phyloP scores from a whole-genome alignment of 1,140 invertebrate species.

The Caenorhabditis elegans region DNA sequence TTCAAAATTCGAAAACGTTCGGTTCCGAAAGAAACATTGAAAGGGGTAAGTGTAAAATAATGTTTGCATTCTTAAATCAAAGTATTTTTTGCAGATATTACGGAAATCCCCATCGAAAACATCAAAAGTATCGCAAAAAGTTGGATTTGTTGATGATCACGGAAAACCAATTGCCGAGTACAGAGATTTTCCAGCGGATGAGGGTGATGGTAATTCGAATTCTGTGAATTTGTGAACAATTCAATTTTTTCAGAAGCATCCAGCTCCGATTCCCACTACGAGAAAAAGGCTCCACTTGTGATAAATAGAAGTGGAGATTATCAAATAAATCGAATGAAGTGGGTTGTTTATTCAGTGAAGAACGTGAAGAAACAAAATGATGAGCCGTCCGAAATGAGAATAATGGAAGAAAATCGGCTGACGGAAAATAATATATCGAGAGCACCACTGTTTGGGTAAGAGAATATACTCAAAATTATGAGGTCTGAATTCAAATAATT shows the following conservation, averaged over 20 bases:
- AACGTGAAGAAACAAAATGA: neutral
- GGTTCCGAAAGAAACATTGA: neutral
- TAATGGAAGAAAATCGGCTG: neutral
- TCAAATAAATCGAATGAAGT: neutral
- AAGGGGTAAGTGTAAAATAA: neutral
- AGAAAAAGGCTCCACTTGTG: too few species aligned
- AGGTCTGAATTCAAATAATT: neutral
- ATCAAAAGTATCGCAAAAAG: neutral
- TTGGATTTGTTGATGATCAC: neutral
- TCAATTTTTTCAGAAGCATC: neutral
- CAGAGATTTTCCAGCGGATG: neutral
- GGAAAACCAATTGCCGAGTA: neutral
- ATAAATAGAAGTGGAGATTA: neutral
- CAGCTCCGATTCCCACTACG: neutral
- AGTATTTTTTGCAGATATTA: neutral
- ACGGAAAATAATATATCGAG: neutral
- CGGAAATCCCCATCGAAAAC: neutral
- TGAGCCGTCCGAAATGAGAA: neutral
- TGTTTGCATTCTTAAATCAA: neutral
- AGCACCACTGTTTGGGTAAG: neutral
- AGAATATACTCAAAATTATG: neutral
- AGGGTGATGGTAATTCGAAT: neutral
- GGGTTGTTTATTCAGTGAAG: neutral
- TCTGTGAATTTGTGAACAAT: too few species aligned
- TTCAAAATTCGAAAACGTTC: neutral